Percentiles rank a stretch among this genome's conserved stretches.
These are phyloP conservation scores for Drosophila colorata DNA, from an alignment of 2,888 invertebrate species.

Conservation along the genomic window DNA sequence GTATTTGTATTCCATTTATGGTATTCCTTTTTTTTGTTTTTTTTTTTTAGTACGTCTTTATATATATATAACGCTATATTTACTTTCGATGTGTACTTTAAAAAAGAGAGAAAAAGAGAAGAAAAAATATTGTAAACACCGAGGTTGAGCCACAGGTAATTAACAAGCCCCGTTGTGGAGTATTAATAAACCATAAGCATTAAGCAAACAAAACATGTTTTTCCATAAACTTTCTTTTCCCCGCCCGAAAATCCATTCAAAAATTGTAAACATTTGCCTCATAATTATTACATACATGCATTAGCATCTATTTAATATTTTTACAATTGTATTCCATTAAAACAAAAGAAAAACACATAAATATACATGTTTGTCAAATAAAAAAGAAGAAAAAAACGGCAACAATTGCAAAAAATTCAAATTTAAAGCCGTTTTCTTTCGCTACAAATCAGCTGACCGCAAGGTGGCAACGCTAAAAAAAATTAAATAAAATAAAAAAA, in stretches of 20 bases:
- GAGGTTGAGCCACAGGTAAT: constrained; percentile 66
- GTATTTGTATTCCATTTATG: constrained; percentile 59
- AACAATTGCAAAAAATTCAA: constrained; percentile 12
- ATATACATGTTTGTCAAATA: constrained; percentile 42
- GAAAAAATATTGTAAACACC: constrained; percentile 55
- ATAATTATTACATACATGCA: constrained; percentile 60
- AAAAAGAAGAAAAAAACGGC: constrained; percentile 11
- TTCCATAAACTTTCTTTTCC: background rate
- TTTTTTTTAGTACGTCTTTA: constrained; percentile 40
- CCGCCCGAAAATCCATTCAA: background rate
- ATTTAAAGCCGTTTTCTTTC: background rate
- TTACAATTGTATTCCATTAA: constrained; percentile 68
- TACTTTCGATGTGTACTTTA: constrained; percentile 48
- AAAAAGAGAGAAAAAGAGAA: constrained; percentile 14
- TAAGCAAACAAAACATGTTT: constrained; percentile 39
- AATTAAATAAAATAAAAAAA: background rate
- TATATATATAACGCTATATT: constrained; percentile 36
- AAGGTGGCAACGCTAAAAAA: background rate
- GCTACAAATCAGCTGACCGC: background rate
- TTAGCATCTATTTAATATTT: constrained; percentile 68
- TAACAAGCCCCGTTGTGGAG: constrained; percentile 52
- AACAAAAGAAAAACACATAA: constrained; percentile 19
- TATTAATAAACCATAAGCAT: constrained; percentile 51
- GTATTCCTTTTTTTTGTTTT: constrained; percentile 32
- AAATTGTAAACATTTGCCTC: constrained; percentile 68